These are phyloP conservation scores for Metallyticus violacea DNA, from an alignment of 2,888 invertebrate species.

Conservation along the genomic window DNA sequence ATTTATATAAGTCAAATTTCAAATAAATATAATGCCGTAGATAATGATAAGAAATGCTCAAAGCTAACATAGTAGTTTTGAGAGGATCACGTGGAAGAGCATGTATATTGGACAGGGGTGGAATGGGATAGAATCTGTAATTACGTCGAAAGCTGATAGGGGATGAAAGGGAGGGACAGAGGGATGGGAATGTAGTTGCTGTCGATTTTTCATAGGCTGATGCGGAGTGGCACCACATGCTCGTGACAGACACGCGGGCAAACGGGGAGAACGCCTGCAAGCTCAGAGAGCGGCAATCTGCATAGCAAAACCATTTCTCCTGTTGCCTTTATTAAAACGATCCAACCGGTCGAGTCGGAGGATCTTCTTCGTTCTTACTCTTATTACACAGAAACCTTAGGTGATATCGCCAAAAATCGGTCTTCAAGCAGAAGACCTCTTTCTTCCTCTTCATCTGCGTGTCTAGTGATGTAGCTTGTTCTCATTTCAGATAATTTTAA, in stretches of 20 bases:
- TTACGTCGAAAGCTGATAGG: constrained; percentile 16
- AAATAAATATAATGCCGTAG: too few species aligned
- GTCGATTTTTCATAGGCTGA: constrained; percentile 28
- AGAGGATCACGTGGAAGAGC: neutral
- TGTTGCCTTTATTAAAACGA: constrained; percentile 26
- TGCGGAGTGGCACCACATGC: constrained; percentile 22
- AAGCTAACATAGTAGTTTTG: neutral
- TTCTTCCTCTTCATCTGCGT: neutral
- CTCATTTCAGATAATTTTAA: neutral
- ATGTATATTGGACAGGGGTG: neutral
- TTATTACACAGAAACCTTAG: neutral
- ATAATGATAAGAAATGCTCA: neutral
- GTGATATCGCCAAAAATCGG: neutral
- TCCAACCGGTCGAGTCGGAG: too few species aligned
- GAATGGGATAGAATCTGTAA: constrained; percentile 13
- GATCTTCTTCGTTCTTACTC: neutral
- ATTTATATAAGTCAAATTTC: too few species aligned
- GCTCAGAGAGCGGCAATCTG: constrained; percentile 17
- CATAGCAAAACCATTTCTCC: constrained; percentile 30
- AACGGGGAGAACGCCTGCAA: neutral
- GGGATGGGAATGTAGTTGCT: constrained; percentile 15
- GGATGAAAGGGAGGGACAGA: neutral
- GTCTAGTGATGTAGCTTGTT: neutral
- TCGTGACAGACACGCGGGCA: constrained; percentile 5
- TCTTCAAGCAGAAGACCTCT: neutral